These are phyloP conservation scores for Anseranas semipalmata DNA, from an alignment of 2,113 vertebrate genomes.

Conservation along the genomic window DNA sequence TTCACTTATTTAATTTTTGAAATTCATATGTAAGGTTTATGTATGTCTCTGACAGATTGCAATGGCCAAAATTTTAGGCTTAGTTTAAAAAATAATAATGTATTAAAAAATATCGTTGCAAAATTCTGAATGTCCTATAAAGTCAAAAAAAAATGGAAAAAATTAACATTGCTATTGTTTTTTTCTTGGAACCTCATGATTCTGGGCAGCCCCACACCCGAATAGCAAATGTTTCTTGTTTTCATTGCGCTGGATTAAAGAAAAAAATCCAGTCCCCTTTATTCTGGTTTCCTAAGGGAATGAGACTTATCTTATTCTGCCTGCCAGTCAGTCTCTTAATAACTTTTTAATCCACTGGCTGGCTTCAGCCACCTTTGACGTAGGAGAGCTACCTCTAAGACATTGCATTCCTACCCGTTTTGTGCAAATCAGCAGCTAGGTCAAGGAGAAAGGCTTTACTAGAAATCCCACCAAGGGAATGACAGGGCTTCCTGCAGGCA, in stretches of 20 bases:
- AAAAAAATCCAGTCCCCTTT: neutral
- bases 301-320: neutral
- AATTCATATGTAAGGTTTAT: conserved; percentile 7
- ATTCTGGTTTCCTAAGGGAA: neutral
- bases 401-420: conserved; percentile 2
- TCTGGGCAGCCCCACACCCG: neutral
- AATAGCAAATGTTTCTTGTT: neutral
- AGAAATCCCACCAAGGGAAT: neutral
- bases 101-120: neutral
- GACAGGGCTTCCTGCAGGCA: neutral
- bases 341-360: neutral
- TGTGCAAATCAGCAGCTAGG: neutral
- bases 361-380: conserved; percentile 35
- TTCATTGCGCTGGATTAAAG: neutral
- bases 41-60: neutral
- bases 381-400: neutral
- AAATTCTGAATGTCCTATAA: neutral
- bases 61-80: neutral
- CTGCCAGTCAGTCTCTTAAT: conserved; percentile 21
- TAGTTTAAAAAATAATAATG: neutral
- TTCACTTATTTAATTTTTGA: conserved; percentile 45
- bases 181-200: neutral
- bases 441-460: conserved; percentile 13
- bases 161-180: neutral
- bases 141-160: neutral